Evolutionary conservation across 2,888 invertebrate species (phyloP), one percentile per base, ranked within the genome.

Genomic region (Linnaemya vulpina): DNA sequence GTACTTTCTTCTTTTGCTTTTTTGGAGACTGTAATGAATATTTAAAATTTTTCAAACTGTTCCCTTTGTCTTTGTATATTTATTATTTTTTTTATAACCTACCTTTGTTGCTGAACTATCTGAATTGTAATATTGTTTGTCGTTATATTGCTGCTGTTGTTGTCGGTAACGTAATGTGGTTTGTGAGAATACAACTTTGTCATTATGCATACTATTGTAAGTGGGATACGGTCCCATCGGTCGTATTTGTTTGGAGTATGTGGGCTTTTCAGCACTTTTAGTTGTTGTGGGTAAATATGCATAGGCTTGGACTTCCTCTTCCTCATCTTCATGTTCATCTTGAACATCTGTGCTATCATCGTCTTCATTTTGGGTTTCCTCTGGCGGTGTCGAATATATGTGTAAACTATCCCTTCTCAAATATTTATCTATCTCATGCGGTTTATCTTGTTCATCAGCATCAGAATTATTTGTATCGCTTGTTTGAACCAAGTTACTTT

Each of bases 341-440:
- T 83, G 82, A 0, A 83, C 71, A 63, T 81, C 81, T 8, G 84
- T 73, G 30, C 77, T 73, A 4, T 84, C 81, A 63, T 77, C 79
- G 1, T 76, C 77, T 13, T 83, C 77, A 63, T 55, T 55, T 4
- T 74, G 63, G 13, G 7, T 5, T n/a, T 30, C 46, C 2, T 68
- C 60, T 8, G 81, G 81, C 0, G 77, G 62, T 38, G 77, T 30
- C 38, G 68, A 73, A 13, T 68, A 55, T 43, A 81, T 73, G 46
- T 81, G 81, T 20, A 81, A 49, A 68, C 73, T 84, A 63, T 84
- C 73, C 9, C 84, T 75, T 43, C 81, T 60, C 30, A 58, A 73
- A 13, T 55, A 53, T 35, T 58, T 68, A 53, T 68, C n/a, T 8
- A n/a, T 13, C 0, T 53, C 35, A 15, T 10, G 11, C 13, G n/a